Evolutionary conservation across 2,888 invertebrate genomes (phyloP).

Genomic region (Amphipyra tragopoginis): DNA sequence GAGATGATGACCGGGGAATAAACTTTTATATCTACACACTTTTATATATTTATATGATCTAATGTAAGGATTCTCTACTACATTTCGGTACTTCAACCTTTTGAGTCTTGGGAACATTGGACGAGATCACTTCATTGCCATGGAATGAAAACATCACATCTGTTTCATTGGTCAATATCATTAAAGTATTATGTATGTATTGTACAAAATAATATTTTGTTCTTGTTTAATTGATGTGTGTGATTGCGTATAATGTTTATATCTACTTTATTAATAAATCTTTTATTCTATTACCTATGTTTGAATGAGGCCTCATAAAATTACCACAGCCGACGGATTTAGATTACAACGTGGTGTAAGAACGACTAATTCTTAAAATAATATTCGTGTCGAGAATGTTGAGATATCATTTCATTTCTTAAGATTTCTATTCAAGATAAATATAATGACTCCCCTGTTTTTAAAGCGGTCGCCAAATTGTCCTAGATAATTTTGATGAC

Average conservation of each 20-base stretch:
- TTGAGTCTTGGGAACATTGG: constrained; percentile 80
- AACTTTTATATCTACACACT: constrained; percentile 78
- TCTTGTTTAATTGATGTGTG: constrained; percentile 86
- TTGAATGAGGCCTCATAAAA: constrained; percentile 47
- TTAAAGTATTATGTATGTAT: constrained; percentile 85
- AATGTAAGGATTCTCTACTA: constrained; percentile 80
- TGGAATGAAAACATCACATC: constrained; percentile 64
- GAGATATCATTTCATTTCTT: constrained; percentile 72
- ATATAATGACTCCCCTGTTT: constrained; percentile 83
- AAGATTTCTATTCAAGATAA: constrained; percentile 79
- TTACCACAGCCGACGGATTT: constrained; percentile 46
- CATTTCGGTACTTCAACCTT: constrained; percentile 83
- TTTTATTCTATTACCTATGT: constrained; percentile 82
- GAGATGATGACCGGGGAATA: constrained; percentile 99
- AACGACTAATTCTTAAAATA: constrained; percentile 69
- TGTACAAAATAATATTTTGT: constrained; percentile 86
- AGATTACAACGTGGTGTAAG: constrained; percentile 59
- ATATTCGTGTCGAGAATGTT: constrained; percentile 65
- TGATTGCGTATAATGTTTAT: constrained; percentile 87
- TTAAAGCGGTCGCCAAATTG: constrained; percentile 85
- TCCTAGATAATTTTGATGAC: constrained; percentile 87
- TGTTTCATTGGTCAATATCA: constrained; percentile 73
- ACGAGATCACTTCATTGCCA: constrained; percentile 71
- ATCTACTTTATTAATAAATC: constrained; percentile 88
- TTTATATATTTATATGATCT: constrained; percentile 79